Evolutionary conservation across 2,797 vertebrate genomes (phyloP).

Genomic region (Babyrousa celebensis): DNA sequence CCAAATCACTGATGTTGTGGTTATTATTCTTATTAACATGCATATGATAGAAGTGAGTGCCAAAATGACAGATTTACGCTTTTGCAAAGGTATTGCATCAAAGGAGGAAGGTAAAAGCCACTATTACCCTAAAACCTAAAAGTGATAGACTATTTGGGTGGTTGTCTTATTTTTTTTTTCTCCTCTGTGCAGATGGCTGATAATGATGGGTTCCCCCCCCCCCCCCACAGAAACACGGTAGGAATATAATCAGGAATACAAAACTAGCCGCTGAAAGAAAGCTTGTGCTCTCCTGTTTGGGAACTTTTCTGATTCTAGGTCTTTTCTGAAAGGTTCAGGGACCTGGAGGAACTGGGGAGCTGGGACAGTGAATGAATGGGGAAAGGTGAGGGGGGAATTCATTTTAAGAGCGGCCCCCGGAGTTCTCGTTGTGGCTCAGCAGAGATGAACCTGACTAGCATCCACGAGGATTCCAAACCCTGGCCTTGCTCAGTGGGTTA

Average conservation of each 20-base stretch:
- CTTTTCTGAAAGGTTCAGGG: neutral
- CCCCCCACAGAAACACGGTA: conserved; percentile 55
- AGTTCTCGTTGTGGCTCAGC: too few species aligned
- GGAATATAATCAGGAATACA: conserved; percentile 67
- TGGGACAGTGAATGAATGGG: accelerated
- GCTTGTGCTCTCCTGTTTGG: accelerated
- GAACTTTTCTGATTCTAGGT: neutral
- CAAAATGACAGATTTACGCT: conserved; percentile 88
- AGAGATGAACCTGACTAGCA: too few species aligned
- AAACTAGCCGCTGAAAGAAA: neutral
- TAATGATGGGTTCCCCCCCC: too few species aligned
- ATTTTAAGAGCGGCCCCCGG: too few species aligned
- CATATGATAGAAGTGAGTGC: conserved; percentile 87
- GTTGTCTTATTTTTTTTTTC: neutral
- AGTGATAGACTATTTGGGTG: conserved; percentile 84
- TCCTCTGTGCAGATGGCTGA: conserved; percentile 72
- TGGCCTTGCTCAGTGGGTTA: too few species aligned
- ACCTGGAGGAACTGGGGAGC: accelerated
- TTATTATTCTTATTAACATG: conserved; percentile 89
- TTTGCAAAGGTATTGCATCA: conserved; percentile 89
- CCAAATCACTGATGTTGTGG: conserved; percentile 87
- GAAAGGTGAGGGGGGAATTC: too few species aligned
- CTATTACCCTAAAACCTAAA: conserved; percentile 86
- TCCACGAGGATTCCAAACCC: too few species aligned
- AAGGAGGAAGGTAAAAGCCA: conserved; percentile 89